Base-by-base conservation (phyloP, 2,888 invertebrate genomes). In the Folsomia manolachei region DNA sequence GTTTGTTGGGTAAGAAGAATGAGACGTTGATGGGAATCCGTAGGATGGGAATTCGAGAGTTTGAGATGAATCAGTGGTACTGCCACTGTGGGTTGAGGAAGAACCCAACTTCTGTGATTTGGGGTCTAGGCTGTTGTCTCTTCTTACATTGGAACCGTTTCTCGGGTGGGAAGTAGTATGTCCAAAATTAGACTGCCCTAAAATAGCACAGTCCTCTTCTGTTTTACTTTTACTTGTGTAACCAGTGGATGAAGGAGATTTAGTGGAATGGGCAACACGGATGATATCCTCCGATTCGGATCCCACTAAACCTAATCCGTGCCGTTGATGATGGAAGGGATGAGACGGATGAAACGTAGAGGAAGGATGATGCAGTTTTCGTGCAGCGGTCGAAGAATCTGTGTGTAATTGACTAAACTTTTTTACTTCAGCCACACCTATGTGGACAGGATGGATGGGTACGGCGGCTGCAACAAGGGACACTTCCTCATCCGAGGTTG, bases 171-270 rank as follows among this genome's bases (percentile, higher is more conserved):
- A 63, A 63, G 73, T 71, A 73, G 71, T 69, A 69, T 73, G 73
- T 72, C 74, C 74, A 74, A 76, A 76, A 76, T 76, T 76, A 74
- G 76, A 74, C 74, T 76, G 68, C 71, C 75, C 75, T 72, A 76
- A 76, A 76, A 76, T 76, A 76, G 73, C 71, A n/a, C n/a, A n/a
- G 68, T 73, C 68, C 68, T 66, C 70, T 73, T 64, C 73, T 71
- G 71, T 69, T 69, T 70, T 70, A 64, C 52, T 67, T n/a, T n/a
- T n/a, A n/a, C n/a, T n/a, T 65, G n/a, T 68, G 68, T 51, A 56
- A 18, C 56, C 14, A 25, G 4, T 24, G 19, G 19, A 19, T 60
- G n/a, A n/a, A n/a, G n/a, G n/a, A n/a, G n/a, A n/a, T n/a, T n/a
- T n/a, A 27, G n/a, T 24, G 24, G 63, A 64, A n/a, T 9, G 61